Conservation (phyloP, 2,888 invertebrate species). For the Hydriomena furcata region DNA sequence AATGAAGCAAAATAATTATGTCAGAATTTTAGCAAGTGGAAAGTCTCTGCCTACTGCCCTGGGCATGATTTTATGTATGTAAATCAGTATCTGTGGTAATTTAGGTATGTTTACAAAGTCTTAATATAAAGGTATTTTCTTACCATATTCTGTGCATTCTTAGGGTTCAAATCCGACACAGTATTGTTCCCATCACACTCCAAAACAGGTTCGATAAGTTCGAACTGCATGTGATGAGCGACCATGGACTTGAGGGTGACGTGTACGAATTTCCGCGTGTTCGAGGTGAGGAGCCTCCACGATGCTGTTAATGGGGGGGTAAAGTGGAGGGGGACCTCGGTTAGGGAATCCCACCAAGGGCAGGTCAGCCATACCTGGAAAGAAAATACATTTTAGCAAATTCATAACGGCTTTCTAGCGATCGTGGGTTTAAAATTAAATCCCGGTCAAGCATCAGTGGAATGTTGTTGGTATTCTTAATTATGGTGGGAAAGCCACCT, state of each 20-base stretch:
- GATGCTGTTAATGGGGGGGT: constrained; percentile 91
- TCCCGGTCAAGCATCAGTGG: no score
- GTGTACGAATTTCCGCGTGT: constrained; percentile 93
- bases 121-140: constrained; percentile 35
- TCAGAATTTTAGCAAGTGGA: no score
- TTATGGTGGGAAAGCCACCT: no score
- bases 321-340: constrained; percentile 90
- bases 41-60: no score
- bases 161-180: constrained; percentile 87
- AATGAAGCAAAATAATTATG: no score
- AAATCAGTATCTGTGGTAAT: no score
- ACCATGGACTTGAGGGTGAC: constrained; percentile 89
- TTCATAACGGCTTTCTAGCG: no score
- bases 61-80: no score
- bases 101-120: no score
- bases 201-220: constrained; percentile 73
- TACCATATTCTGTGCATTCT: constrained; percentile 83
- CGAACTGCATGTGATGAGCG: constrained; percentile 75
- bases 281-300: constrained; percentile 92
- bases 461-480: no score
- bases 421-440: no score
- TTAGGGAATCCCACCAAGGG: constrained; percentile 90
- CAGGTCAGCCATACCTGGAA: constrained; percentile 87
- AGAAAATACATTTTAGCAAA: no score
- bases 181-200: constrained; percentile 85